Conservation (phyloP, 2,888 invertebrate species). For the Azorinus chamasolen region DNA sequence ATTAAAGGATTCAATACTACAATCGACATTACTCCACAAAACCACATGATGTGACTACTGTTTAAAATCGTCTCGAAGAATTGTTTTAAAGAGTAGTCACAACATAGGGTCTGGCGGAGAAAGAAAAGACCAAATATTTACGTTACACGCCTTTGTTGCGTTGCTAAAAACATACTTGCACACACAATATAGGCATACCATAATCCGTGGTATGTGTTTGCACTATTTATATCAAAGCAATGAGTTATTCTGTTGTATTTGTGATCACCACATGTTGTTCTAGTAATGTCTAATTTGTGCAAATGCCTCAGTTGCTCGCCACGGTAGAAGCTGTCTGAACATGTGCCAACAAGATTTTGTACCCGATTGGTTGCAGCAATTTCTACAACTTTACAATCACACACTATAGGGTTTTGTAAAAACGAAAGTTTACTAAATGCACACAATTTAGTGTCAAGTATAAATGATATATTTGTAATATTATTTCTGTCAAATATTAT, state of each 20-base stretch:
- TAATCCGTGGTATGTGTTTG: too few species aligned
- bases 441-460: slow-evolving; percentile 46
- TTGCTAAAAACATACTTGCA: too few species aligned
- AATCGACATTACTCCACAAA: too few species aligned
- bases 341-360: slow-evolving; percentile 44
- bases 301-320: slow-evolving; percentile 39
- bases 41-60: too few species aligned
- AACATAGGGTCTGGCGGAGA: too few species aligned
- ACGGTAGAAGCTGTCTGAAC: slow-evolving; percentile 39
- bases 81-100: too few species aligned
- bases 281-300: slow-evolving; percentile 27
- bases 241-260: slow-evolving; percentile 25
- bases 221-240: too few species aligned
- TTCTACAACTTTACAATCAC: slow-evolving; percentile 55
- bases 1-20: too few species aligned
- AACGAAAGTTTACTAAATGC: slow-evolving; percentile 54
- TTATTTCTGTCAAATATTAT: slow-evolving; percentile 59
- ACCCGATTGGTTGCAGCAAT: slow-evolving; percentile 47
- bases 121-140: too few species aligned
- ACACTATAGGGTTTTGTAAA: slow-evolving; percentile 50
- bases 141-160: too few species aligned
- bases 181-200: too few species aligned
- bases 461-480: slow-evolving; percentile 59
- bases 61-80: too few species aligned
- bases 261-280: slow-evolving; percentile 36